These are phyloP conservation scores for Drosophila cyrtoloma DNA, from an alignment of 2,888 invertebrate genomes.

Conservation along the genomic window DNA sequence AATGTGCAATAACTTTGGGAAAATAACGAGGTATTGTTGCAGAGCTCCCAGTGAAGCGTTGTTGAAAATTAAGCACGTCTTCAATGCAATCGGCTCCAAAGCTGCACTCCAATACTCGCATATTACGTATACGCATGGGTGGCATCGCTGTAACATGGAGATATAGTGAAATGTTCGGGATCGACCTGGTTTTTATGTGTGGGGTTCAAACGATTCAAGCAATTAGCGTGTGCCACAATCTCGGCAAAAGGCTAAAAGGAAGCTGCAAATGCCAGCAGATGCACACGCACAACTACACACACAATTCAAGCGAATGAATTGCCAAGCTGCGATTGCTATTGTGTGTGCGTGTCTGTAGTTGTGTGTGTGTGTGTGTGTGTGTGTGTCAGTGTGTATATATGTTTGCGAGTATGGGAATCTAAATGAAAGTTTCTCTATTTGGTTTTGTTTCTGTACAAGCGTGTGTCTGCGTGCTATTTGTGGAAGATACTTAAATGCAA, in stretches of 20 bases:
- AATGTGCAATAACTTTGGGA: constrained; percentile 64
- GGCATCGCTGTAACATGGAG: constrained; percentile 35
- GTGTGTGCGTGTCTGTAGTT: background rate
- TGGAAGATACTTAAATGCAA: background rate
- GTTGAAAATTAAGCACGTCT: constrained; percentile 49
- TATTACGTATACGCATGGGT: constrained; percentile 33
- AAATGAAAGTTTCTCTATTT: constrained; percentile 30
- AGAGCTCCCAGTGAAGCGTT: constrained; percentile 47
- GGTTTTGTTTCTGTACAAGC: background rate
- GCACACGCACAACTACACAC: constrained; percentile 36
- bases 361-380: background rate
- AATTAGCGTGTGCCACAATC: constrained; percentile 77
- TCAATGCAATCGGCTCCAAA: constrained; percentile 48
- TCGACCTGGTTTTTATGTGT: background rate
- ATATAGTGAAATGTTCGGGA: constrained; percentile 5
- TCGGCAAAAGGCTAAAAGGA: constrained; percentile 64
- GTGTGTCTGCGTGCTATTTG: background rate
- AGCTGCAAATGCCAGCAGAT: constrained; percentile 57
- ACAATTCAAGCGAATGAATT: constrained; percentile 56
- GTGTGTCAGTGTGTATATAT: background rate
- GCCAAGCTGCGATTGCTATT: constrained; percentile 15
- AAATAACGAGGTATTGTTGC: constrained; percentile 62
- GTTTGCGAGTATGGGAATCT: constrained; percentile 3
- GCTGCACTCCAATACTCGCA: background rate
- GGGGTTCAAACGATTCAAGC: constrained; percentile 57